Evolutionary conservation across 2,888 invertebrate genomes (phyloP).

Genomic region (Phaonia tiefii): DNA sequence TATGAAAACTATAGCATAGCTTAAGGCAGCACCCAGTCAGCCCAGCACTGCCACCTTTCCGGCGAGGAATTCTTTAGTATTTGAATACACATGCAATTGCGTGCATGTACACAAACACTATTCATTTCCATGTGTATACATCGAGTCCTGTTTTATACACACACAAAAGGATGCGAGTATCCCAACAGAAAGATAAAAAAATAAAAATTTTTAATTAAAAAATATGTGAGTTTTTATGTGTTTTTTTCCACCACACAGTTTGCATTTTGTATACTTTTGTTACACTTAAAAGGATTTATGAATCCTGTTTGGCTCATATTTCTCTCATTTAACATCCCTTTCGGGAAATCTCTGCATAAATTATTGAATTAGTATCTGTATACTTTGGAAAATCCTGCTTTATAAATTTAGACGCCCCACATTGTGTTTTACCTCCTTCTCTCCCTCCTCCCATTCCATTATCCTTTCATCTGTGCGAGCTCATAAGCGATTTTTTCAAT

Average conservation of each 20-base stretch:
- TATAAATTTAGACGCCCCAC: no score
- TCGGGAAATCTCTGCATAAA: slow-evolving; percentile 74
- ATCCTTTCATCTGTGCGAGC: slow-evolving; percentile 1
- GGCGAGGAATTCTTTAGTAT: not conserved
- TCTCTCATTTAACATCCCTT: slow-evolving; percentile 23
- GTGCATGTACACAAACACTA: no score
- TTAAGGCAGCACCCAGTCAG: not conserved
- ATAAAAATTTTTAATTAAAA: slow-evolving; percentile 68
- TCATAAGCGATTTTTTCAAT: slow-evolving; percentile 64
- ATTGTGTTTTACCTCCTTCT: no score
- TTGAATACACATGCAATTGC: not conserved
- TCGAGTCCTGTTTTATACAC: slow-evolving; percentile 35
- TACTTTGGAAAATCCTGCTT: no score
- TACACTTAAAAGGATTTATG: slow-evolving; percentile 42
- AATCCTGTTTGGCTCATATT: slow-evolving; percentile 50
- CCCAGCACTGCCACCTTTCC: not conserved
- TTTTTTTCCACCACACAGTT: slow-evolving; percentile 58
- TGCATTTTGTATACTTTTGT: slow-evolving; percentile 21
- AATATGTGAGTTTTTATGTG: no score
- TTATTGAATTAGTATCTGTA: slow-evolving; percentile 74
- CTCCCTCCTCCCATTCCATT: not conserved
- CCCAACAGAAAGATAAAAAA: not conserved
- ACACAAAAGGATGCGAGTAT: slow-evolving; percentile 59
- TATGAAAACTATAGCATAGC: not conserved
- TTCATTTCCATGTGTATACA: no score